These are phyloP conservation scores for Alsophila aescularia DNA, from an alignment of 2,888 invertebrate species.

Conservation along the genomic window DNA sequence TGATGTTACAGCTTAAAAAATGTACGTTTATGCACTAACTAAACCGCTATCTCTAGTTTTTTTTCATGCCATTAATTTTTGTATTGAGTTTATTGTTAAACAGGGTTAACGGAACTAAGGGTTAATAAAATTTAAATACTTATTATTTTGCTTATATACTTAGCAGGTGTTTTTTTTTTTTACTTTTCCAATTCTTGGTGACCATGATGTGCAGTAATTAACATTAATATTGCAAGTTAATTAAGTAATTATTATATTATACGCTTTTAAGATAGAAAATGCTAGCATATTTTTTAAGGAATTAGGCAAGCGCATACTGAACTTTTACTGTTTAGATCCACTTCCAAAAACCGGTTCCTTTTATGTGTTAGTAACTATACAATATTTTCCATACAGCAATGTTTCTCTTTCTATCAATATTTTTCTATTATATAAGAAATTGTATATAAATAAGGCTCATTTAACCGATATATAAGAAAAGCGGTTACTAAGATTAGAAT, in stretches of 20 bases:
- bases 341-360: too few relatives aligned
- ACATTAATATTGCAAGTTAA: too few relatives aligned
- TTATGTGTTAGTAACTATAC: conserved; percentile 11
- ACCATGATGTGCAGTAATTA: too few relatives aligned
- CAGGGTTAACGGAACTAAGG: background rate
- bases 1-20: conserved; percentile 65
- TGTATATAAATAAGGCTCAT: conserved; percentile 37
- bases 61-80: background rate
- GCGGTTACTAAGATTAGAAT: conserved; percentile 28
- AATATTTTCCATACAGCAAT: conserved; percentile 24
- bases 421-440: conserved; percentile 57
- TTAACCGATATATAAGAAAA: conserved; percentile 19
- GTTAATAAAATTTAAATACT: too few relatives aligned
- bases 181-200: too few relatives aligned
- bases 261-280: too few relatives aligned
- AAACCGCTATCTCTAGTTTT: conserved; percentile 3
- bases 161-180: too few relatives aligned
- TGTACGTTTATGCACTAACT: conserved; percentile 48
- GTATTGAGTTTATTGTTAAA: background rate
- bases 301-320: too few relatives aligned
- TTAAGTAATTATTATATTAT: too few relatives aligned
- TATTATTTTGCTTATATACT: too few relatives aligned
- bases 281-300: too few relatives aligned
- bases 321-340: too few relatives aligned
- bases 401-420: conserved; percentile 59